phyloP scores from a whole-genome alignment of 2,113 vertebrate genomes.

The Percina caprodes region DNA sequence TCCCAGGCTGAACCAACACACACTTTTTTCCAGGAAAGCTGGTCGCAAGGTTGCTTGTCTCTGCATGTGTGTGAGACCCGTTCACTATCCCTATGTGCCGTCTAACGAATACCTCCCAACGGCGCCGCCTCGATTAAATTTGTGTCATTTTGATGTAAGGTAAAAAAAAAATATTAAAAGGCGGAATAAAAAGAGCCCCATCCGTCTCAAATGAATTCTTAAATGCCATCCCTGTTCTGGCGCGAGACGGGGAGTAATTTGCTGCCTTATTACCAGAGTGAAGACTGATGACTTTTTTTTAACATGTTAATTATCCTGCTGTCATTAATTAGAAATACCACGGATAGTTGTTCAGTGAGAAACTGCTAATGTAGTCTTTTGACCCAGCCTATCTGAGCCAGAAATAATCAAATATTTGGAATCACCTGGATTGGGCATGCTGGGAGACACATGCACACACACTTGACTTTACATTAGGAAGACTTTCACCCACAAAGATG shows the following conservation, averaged over 20 bases:
- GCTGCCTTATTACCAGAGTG: conserved; percentile 60
- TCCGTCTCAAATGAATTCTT: conserved; percentile 42
- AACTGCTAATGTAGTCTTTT: conserved; percentile 68
- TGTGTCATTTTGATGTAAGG: conserved; percentile 19
- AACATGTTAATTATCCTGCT: conserved; percentile 68
- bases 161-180: conserved; percentile 11
- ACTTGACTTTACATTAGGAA: conserved; percentile 33
- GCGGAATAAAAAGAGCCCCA: conserved; percentile 4
- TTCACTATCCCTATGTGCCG: not conserved
- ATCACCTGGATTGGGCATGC: conserved; percentile 35
- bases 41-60: conserved; percentile 18
- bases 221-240: conserved; percentile 63
- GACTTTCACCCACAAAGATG: conserved; percentile 25
- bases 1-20: conserved; percentile 44
- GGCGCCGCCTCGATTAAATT: conserved; percentile 40
- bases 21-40: conserved; percentile 16
- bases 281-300: conserved; percentile 69
- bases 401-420: conserved; percentile 58
- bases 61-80: not conserved
- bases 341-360: conserved; percentile 49
- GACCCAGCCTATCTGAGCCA: conserved; percentile 47
- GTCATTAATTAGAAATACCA: conserved; percentile 72
- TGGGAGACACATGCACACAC: conserved; percentile 8
- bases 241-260: conserved; percentile 52
- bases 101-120: conserved; percentile 19